Evolutionary conservation across 2,888 invertebrate species (phyloP), one percentile per base, ranked within the genome.

Genomic region (Pyrrhosoma nymphula): DNA sequence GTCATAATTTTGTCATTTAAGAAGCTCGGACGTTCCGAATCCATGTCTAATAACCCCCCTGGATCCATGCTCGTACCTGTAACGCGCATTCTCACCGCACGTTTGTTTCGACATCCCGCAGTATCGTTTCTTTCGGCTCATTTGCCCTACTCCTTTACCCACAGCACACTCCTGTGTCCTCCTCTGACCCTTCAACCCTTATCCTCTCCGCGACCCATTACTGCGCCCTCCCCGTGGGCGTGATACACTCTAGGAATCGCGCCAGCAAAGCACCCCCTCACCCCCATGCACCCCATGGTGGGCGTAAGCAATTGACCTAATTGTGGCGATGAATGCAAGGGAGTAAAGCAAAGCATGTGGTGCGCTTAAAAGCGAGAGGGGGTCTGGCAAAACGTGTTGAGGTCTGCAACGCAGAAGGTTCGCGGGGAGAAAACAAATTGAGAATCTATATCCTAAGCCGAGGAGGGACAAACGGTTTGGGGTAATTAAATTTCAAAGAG

Each of bases 281-380:
- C 60, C 47, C 47, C 8, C 47, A 20, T 60, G 16, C 60, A 60
- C 20, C 60, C 12, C n/a, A 47, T 47, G 69, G n/a, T 23, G 23
- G 88, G 12, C 89, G 89, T 26, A 55, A 55, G 89, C 89, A 89
- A 89, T 89, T 89, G 89, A 89, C 89, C 56, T 56, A 89, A 89
- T 89, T 89, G 55, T 55, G 55, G 56, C 89, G 89, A 89, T 89
- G 55, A 55, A 55, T 89, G 89, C 47, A 89, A 55, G 56, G 55
- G 14, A 55, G n/a, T 8, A 89, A 89, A 89, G n/a, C 89, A 89
- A 12, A 26, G 89, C 89, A 89, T 47, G 47, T 8, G 89, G 89
- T n/a, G 6, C 16, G 55, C 23, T 56, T 89, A 82, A 60, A 82
- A 82, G 35, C 16, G 82, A 82, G 35, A 82, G 82, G 26, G 82